A percentile compares a stretch with the other conserved stretches of the same genome.
phyloP scores from a whole-genome alignment of 1,140 invertebrate genomes.

The Tenebrio molitor region DNA sequence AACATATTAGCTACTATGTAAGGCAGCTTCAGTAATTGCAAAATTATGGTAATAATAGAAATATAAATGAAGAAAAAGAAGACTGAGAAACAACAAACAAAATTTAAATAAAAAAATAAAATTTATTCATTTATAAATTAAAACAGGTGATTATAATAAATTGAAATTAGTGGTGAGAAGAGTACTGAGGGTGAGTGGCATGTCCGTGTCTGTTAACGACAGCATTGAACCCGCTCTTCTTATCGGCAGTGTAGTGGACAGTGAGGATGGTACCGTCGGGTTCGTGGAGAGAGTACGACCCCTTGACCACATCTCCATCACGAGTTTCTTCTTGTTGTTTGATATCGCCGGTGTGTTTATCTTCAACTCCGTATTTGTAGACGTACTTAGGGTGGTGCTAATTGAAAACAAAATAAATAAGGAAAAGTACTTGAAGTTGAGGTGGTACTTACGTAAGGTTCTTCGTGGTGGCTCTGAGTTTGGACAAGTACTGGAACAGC shows the following conservation, averaged over 20 bases:
- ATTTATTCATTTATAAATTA: too few species aligned
- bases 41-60: too few species aligned
- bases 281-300: slow-evolving; percentile 71
- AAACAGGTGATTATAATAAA: too few species aligned
- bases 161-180: slow-evolving; percentile 27
- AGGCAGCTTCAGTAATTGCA: too few species aligned
- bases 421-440: background rate
- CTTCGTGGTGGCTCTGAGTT: slow-evolving; percentile 4
- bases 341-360: slow-evolving; percentile 59
- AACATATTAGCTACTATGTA: too few species aligned
- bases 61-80: slow-evolving; percentile 1
- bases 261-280: slow-evolving; percentile 71
- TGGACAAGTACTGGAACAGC: too few species aligned
- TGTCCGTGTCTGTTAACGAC: slow-evolving; percentile 64
- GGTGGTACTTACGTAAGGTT: slow-evolving; percentile 5
- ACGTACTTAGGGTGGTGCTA: slow-evolving; percentile 71
- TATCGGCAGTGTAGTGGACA: slow-evolving; percentile 67
- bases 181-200: slow-evolving; percentile 21
- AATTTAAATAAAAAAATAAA: too few species aligned
- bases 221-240: slow-evolving; percentile 68
- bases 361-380: slow-evolving; percentile 71
- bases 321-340: slow-evolving; percentile 56
- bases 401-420: slow-evolving; percentile 26
- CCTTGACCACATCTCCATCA: slow-evolving; percentile 71
- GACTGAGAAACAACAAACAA: too few species aligned